A percentile compares a stretch with the other conserved stretches of the same genome.
phyloP scores from a whole-genome alignment of 2,113 vertebrate species.

The Mirounga angustirostris region DNA sequence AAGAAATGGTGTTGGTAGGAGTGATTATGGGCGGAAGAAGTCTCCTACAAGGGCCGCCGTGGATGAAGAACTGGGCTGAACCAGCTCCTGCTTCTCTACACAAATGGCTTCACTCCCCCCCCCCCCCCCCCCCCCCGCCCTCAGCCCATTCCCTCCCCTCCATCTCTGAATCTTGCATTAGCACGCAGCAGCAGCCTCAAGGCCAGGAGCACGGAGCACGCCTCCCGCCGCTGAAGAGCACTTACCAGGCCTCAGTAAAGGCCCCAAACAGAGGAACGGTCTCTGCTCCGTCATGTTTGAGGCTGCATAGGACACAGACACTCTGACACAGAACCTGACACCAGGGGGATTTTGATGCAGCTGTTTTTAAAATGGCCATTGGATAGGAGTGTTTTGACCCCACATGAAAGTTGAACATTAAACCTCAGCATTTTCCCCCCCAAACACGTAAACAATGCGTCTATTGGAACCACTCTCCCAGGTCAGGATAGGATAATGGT shows the following conservation, averaged over 20 bases:
- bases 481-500: not conserved
- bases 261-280: not conserved
- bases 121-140: not conserved
- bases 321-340: not conserved
- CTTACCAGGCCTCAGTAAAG: not conserved
- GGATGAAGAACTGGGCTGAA: not conserved
- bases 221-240: not conserved
- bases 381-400: not conserved
- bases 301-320: not conserved
- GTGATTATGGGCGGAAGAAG: not conserved
- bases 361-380: constrained; percentile 12
- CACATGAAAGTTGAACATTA: constrained; percentile 6
- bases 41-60: not conserved
- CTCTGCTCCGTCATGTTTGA: not conserved
- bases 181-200: not conserved
- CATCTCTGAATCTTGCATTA: not conserved
- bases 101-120: not conserved
- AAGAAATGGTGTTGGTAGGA: not conserved
- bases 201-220: not conserved
- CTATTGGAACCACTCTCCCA: not conserved
- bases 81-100: not conserved
- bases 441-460: not conserved
- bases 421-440: not conserved
- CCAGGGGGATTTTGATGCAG: not conserved
- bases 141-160: not conserved